These are phyloP conservation scores for Archocentrus centrarchus DNA, from an alignment of 2,113 vertebrate genomes.

Conservation along the genomic window DNA sequence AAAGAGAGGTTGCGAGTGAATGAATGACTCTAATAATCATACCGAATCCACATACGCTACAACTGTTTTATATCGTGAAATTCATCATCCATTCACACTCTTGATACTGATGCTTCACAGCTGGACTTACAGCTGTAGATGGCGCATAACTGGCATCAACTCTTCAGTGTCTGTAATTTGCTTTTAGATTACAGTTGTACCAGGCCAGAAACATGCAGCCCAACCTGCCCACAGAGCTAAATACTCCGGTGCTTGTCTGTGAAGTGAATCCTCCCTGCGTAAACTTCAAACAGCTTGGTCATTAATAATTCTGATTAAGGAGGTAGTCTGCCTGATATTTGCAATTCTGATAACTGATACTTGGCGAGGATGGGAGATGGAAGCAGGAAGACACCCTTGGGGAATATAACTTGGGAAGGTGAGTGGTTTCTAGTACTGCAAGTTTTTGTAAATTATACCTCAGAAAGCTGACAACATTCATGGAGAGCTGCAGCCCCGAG, in stretches of 20 bases:
- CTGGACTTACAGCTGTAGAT: neutral
- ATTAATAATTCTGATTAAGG: constrained; percentile 73
- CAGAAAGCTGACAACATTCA: constrained; percentile 57
- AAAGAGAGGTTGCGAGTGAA: neutral
- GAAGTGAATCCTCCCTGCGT: constrained; percentile 14
- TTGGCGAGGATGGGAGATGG: constrained; percentile 24
- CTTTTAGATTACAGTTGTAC: constrained; percentile 1
- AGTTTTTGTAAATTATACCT: constrained; percentile 43
- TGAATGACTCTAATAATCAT: neutral
- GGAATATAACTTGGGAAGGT: constrained; percentile 18
- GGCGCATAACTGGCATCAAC: neutral
- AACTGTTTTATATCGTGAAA: neutral
- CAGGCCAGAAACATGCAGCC: neutral
- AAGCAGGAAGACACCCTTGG: neutral
- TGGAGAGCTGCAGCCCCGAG: constrained; percentile 5
- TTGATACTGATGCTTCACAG: neutral
- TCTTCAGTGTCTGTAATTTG: neutral
- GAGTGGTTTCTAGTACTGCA: neutral
- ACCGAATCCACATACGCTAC: neutral
- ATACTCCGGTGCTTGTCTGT: constrained; percentile 16
- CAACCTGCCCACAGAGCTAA: neutral
- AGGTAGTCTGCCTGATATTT: constrained; percentile 51
- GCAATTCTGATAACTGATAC: constrained; percentile 64
- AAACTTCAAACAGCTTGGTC: constrained; percentile 56
- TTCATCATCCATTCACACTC: neutral